Evolutionary conservation across 2,888 invertebrate species (phyloP).

Genomic region (Urechis unicinctus): DNA sequence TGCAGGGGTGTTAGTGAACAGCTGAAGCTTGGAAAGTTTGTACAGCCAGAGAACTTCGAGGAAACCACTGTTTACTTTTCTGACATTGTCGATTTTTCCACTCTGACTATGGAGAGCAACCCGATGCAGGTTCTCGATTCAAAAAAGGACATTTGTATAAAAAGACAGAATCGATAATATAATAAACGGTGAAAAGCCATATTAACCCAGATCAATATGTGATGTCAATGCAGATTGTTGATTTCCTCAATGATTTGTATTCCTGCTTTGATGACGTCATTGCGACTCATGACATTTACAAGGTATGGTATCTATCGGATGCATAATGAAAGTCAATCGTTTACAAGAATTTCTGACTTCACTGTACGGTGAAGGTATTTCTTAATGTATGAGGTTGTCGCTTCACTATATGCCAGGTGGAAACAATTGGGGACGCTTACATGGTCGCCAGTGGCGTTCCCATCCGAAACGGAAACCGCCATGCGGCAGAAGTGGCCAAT

Average conservation of each 20-base stretch:
- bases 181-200: no score
- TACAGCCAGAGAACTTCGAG: slow-evolving; percentile 28
- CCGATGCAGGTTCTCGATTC: slow-evolving; percentile 39
- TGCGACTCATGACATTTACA: slow-evolving; percentile 37
- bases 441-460: slow-evolving; percentile 47
- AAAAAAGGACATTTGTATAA: no score
- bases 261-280: slow-evolving; percentile 44
- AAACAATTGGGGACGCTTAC: slow-evolving; percentile 46
- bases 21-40: slow-evolving; percentile 26
- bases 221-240: slow-evolving; percentile 29
- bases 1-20: slow-evolving; percentile 39
- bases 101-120: slow-evolving; percentile 29
- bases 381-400: neutral
- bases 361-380: neutral
- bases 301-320: no score
- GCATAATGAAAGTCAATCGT: neutral
- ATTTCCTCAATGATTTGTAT: slow-evolving; percentile 40
- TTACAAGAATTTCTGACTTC: no score
- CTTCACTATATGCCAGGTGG: slow-evolving; percentile 36
- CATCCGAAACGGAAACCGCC: slow-evolving; percentile 33
- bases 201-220: neutral
- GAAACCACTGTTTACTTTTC: slow-evolving; percentile 40
- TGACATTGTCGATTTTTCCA: slow-evolving; percentile 37
- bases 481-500: slow-evolving; percentile 42
- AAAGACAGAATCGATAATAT: no score